Base-by-base conservation (phyloP, 2,113 vertebrate genomes). In the Mus musculus region DNA sequence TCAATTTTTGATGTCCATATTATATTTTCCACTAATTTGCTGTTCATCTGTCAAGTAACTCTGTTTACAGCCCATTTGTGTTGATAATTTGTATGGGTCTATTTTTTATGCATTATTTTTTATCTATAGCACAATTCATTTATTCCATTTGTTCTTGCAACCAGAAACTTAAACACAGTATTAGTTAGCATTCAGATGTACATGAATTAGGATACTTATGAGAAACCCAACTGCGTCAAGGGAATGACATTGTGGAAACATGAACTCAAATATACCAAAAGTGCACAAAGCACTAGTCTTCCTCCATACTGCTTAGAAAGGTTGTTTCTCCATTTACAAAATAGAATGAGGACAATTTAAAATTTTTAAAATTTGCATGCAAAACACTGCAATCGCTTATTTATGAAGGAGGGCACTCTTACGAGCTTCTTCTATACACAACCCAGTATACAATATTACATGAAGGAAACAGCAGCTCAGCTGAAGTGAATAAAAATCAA, bases 241-340 rank as follows among this genome's bases (percentile, higher is more conserved):
- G 42, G 42, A 42, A 42, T 42, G 42, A 42, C 42, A 42, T 42
- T 42, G 42, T 42, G 42, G n/a, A 98, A 98, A 98, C 97, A 98
- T 89, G 93, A 98, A 98, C 98, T 98, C 97, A 98, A 98, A 98
- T 98, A 98, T 98, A 98, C 98, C 98, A 98, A 99, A 93, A 98
- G 98, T 98, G 98, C 98, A 98, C 98, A 98, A 97, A 98, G 98
- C 97, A 98, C 98, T 98, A 95, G 88, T 98, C 97, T 98, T 98
- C 97, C 97, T 98, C 97, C 77, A 33, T 98, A 98, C 98, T 98
- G 98, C n/a, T 97, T 98, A 99, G 98, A 98, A 99, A 98, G 98
- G 98, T 98, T 98, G 98, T 98, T 98, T 98, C 96, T 98, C 97
- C 98, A 98, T 98, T 98, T 98, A 98, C 98, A 98, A 98, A 98